Conservation (phyloP, 1,140 invertebrate genomes). For the Leucophenga varia region DNA sequence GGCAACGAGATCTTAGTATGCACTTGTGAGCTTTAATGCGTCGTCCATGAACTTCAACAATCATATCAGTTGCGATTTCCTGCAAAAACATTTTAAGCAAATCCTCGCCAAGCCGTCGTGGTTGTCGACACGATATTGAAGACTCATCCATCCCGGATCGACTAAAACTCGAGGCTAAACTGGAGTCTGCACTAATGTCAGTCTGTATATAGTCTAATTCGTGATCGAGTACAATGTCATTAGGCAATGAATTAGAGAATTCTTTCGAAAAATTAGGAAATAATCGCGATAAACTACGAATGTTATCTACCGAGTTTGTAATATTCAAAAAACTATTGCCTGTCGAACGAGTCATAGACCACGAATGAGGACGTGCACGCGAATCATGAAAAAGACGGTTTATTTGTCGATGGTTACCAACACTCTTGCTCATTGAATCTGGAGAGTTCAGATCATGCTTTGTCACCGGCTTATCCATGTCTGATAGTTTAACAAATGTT, state of each 20-base stretch:
- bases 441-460: conserved; percentile 50
- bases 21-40: conserved; percentile 86
- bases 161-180: conserved; percentile 52
- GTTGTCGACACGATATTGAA: conserved; percentile 56
- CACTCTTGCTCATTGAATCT: conserved; percentile 47
- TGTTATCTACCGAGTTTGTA: conserved; percentile 53
- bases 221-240: conserved; percentile 33
- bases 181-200: conserved; percentile 49
- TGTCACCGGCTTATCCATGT: conserved; percentile 60
- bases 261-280: conserved; percentile 58
- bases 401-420: conserved; percentile 53
- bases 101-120: conserved; percentile 75
- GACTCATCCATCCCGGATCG: conserved; percentile 55
- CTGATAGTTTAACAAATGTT: conserved; percentile 61
- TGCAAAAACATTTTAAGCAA: conserved; percentile 85
- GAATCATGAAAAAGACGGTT: conserved; percentile 62
- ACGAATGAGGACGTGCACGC: conserved; percentile 60
- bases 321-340: conserved; percentile 56
- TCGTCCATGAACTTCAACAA: conserved; percentile 75
- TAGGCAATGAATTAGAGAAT: conserved; percentile 50
- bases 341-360: conserved; percentile 62
- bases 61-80: conserved; percentile 83
- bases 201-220: conserved; percentile 49
- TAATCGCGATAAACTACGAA: conserved; percentile 51
- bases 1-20: conserved; percentile 82